Base-by-base conservation (phyloP, 2,797 vertebrate species). In the Sebastes aleutianus region DNA sequence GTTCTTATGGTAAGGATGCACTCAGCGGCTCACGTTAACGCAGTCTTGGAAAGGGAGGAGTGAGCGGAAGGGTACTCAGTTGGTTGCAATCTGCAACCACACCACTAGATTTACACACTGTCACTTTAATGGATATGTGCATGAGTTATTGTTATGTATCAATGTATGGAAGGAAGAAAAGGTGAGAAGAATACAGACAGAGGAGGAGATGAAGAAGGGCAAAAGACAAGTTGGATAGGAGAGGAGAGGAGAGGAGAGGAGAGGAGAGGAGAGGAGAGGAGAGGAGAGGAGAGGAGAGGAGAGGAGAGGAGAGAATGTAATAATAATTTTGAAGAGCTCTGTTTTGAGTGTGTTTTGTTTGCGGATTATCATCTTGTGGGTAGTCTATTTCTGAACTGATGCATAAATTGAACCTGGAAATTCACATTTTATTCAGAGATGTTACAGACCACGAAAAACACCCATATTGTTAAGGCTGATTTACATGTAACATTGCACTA, bases 381-480 rank as follows among this genome's bases (percentile, higher is more conserved):
- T 11, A n/a, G 43, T n/a, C 34, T 34, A 39, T 61, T 68, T 74
- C 18, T 47, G 29, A 70, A 73, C 18, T 63, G 24, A 69, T 62
- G 16, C 26, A 29, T 11, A 57, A 66, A 77, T 20, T 34, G 0
- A 43, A 83, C 20, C 31, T 34, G 11, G 63, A n/a, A 76, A 70
- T 67, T 62, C 8, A 56, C 14, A 26, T 9, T 36, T 26, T 70
- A 58, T 64, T 68, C 20, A n/a, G n/a, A 66, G 31, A 34, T 14
- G 39, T 36, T 16, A 56, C 24, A 80, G 66, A 62, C 58, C 18
- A n/a, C 26, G 14, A 74, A 68, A 61, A 65, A 22, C 56, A 22
- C 64, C 36, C 62, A 63, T 70, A 70, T 34, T 26, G 47, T 72
- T 75, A 18, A 54, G 36, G 70, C 64, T 80, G 65, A 87, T 73